Evolutionary conservation across 2,113 vertebrate genomes (phyloP).

Genomic region (Rhinoptilus africanus): DNA sequence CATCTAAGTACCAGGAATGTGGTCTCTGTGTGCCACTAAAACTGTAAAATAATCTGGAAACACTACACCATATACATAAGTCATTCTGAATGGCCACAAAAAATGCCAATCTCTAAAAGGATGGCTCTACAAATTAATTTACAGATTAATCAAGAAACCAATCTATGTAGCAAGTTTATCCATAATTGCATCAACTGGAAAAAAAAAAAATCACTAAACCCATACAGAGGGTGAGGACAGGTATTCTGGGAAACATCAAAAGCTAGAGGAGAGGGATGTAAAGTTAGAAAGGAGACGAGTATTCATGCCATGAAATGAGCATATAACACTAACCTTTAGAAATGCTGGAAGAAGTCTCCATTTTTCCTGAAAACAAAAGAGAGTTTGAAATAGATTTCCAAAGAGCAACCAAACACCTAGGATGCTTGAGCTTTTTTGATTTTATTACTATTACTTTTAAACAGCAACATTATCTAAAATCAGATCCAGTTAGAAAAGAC

Average conservation of each 20-base stretch:
- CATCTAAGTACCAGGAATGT: neutral
- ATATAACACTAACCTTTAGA: slow-evolving; percentile 84
- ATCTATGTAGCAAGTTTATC: neutral
- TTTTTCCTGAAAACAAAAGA: slow-evolving; percentile 86
- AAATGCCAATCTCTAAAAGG: neutral
- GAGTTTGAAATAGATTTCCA: neutral
- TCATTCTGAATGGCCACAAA: neutral
- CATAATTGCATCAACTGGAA: neutral
- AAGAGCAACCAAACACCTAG: neutral
- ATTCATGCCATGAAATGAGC: neutral
- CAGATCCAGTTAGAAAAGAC: neutral
- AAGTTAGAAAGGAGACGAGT: neutral
- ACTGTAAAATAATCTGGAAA: neutral
- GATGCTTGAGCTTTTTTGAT: neutral
- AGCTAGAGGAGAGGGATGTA: neutral
- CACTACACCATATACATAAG: neutral
- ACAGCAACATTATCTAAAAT: neutral
- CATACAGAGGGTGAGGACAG: neutral
- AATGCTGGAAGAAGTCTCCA: slow-evolving; percentile 98
- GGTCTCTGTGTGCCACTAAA: neutral
- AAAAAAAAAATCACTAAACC: too few species aligned
- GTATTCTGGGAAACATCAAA: neutral
- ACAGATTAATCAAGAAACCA: neutral
- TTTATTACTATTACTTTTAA: neutral
- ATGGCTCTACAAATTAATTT: neutral